A percentile compares a stretch with the other conserved stretches of the same genome.
phyloP scores from a whole-genome alignment of 2,113 vertebrate genomes.

The Patagioenas fasciata region DNA sequence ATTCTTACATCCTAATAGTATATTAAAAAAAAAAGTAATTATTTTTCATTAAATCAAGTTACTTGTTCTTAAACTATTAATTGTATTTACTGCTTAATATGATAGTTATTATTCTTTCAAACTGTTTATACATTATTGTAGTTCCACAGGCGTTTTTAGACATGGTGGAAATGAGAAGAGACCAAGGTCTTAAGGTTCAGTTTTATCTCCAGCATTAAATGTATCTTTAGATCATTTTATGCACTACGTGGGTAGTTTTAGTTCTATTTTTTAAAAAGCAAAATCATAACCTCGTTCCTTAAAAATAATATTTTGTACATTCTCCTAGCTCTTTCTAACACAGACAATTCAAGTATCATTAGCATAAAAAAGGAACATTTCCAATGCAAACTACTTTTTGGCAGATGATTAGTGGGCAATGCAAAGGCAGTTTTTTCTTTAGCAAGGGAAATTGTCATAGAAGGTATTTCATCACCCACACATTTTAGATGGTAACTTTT shows the following conservation, averaged over 20 bases:
- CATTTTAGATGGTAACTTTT: neutral
- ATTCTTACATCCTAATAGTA: neutral
- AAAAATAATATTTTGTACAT: neutral
- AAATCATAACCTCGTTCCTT: neutral
- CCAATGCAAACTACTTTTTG: neutral
- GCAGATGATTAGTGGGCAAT: neutral
- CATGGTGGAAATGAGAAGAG: neutral
- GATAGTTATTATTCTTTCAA: neutral
- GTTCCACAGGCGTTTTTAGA: neutral
- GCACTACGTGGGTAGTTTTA: neutral
- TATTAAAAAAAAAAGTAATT: neutral
- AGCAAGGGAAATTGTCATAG: neutral
- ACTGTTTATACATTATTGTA: neutral
- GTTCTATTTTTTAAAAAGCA: neutral
- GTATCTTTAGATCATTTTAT: neutral
- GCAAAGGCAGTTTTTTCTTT: neutral
- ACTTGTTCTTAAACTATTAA: neutral
- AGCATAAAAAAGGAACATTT: neutral
- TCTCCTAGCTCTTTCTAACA: neutral
- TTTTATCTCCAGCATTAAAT: neutral
- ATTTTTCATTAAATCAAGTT: neutral
- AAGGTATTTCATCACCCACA: neutral
- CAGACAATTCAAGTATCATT: neutral
- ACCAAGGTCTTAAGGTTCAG: accelerated
- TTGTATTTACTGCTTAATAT: neutral